phyloP scores from a whole-genome alignment of 2,113 vertebrate species.

The Tragelaphus imberbis region DNA sequence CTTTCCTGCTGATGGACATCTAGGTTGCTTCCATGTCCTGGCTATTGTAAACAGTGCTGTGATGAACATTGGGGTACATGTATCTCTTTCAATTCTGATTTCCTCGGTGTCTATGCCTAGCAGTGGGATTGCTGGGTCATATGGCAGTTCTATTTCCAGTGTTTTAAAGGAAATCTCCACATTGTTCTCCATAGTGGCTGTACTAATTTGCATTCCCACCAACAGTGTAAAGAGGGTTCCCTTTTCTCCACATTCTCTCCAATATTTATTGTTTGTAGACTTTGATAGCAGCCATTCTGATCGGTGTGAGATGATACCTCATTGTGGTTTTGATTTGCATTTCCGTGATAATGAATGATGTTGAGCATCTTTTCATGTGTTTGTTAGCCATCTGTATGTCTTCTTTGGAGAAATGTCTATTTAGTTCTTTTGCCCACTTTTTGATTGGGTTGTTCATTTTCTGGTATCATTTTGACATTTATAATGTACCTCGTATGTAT shows the following conservation, averaged over 20 bases:
- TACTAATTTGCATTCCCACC: neutral
- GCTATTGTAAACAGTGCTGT: neutral
- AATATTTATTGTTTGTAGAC: neutral
- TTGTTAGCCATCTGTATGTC: neutral
- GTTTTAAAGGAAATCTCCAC: neutral
- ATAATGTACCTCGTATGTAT: neutral
- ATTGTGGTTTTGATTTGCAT: neutral
- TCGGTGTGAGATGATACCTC: neutral
- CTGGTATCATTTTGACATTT: neutral
- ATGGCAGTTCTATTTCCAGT: neutral
- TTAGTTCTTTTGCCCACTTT: neutral
- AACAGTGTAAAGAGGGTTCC: neutral
- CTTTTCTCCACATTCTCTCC: neutral
- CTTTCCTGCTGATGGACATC: neutral
- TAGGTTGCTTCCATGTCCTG: neutral
- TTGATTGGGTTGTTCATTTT: neutral
- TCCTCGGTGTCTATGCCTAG: neutral
- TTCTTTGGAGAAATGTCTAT: neutral
- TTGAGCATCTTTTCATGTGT: neutral
- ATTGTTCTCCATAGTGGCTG: neutral
- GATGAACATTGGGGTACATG: neutral
- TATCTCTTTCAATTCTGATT: neutral
- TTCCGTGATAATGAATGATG: neutral
- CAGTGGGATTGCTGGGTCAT: neutral
- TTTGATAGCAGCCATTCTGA: neutral